phyloP scores from a whole-genome alignment of 2,888 invertebrate species.

The Nomada flava region DNA sequence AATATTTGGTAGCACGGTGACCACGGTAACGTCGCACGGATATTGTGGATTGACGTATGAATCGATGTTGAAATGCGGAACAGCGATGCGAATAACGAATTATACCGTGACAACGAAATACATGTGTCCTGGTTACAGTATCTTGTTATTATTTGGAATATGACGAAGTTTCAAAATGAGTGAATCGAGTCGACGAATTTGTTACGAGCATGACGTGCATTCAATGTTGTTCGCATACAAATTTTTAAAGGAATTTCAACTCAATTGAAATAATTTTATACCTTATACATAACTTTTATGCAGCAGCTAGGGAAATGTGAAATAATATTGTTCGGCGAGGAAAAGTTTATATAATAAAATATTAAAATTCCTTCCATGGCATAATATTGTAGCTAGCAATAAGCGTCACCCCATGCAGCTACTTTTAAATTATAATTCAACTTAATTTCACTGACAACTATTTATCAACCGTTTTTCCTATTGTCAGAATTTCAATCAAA shows the following conservation, averaged over 20 bases:
- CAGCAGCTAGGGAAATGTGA: no score
- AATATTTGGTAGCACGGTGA: background rate
- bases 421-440: no score
- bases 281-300: no score
- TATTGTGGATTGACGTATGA: constrained; percentile 17
- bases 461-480: no score
- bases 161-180: background rate
- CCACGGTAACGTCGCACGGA: background rate
- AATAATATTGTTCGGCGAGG: no score
- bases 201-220: background rate
- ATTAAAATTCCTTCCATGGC: no score
- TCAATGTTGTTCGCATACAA: background rate
- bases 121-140: background rate
- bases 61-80: background rate
- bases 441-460: no score
- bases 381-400: no score
- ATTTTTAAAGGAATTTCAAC: background rate
- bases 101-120: constrained; percentile 4
- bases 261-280: no score
- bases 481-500: no score
- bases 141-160: background rate
- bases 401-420: no score
- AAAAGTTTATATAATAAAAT: no score
- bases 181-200: background rate
- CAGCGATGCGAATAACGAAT: background rate